These are phyloP conservation scores for Brachionus rotundiformis DNA, from an alignment of 1,140 invertebrate genomes.

Conservation along the genomic window DNA sequence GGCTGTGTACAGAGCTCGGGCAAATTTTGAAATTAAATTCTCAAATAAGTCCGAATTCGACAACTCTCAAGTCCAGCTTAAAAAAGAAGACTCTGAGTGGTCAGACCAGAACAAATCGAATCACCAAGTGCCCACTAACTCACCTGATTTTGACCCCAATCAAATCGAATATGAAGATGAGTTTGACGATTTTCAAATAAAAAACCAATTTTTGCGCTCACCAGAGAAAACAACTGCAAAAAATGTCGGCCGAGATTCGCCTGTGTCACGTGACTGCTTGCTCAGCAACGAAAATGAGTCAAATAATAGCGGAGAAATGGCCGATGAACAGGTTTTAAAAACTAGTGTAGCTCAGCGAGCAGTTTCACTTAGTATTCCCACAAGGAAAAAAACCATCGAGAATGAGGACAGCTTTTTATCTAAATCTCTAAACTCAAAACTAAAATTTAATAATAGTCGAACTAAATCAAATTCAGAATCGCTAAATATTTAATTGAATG, in stretches of 20 bases:
- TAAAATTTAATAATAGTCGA: not conserved
- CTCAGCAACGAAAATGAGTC: conserved; percentile 35
- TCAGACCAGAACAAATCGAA: not conserved
- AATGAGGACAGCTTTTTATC: not conserved
- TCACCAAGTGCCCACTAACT: not conserved
- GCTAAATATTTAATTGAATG: not conserved
- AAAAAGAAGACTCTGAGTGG: not conserved
- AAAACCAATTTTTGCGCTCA: not conserved
- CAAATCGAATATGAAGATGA: not conserved
- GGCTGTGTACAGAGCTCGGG: not conserved
- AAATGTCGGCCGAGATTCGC: conserved; percentile 15
- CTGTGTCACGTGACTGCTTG: conserved; percentile 26
- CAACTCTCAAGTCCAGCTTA: not conserved
- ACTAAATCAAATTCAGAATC: not conserved
- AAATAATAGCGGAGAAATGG: not conserved
- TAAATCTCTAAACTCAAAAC: not conserved
- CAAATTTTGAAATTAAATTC: not conserved
- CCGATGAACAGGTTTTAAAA: not conserved
- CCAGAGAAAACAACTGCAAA: not conserved
- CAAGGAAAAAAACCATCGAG: not conserved
- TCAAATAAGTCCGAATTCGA: not conserved
- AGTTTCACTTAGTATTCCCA: not conserved
- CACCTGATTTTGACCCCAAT: not conserved
- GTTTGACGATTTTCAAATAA: conserved; percentile 11
- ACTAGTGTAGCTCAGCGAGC: not conserved